Conservation (phyloP, 2,113 vertebrate species). For the Recurvirostra avosetta region DNA sequence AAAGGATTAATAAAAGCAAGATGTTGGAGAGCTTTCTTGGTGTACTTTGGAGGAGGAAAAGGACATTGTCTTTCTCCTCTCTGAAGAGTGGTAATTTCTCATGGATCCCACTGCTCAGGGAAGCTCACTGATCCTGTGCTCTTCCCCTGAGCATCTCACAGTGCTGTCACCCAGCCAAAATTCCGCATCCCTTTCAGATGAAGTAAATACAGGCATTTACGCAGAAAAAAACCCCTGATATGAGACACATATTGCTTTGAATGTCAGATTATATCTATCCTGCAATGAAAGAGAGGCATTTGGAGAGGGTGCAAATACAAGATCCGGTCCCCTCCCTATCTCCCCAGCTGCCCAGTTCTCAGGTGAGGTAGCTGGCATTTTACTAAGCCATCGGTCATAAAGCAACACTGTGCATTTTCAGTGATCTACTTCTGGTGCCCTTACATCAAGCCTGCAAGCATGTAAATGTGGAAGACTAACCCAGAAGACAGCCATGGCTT, state of each 20-base stretch:
- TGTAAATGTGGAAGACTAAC: rapidly evolving
- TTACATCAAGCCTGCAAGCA: neutral
- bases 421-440: neutral
- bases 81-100: neutral
- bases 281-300: neutral
- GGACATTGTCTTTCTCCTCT: neutral
- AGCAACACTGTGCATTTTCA: neutral
- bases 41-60: neutral
- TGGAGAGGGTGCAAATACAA: neutral
- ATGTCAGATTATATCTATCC: neutral
- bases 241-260: neutral
- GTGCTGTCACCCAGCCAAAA: neutral
- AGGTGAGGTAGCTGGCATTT: neutral
- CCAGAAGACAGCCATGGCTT: neutral
- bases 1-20: neutral
- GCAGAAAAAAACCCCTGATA: neutral
- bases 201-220: neutral
- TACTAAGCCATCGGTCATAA: neutral
- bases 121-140: neutral
- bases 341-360: neutral
- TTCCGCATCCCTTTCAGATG: neutral
- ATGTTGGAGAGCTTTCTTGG: neutral
- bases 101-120: neutral
- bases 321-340: neutral
- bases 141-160: neutral